These are phyloP conservation scores for Phthorimaea operculella DNA, from an alignment of 1,140 invertebrate species.

Conservation along the genomic window DNA sequence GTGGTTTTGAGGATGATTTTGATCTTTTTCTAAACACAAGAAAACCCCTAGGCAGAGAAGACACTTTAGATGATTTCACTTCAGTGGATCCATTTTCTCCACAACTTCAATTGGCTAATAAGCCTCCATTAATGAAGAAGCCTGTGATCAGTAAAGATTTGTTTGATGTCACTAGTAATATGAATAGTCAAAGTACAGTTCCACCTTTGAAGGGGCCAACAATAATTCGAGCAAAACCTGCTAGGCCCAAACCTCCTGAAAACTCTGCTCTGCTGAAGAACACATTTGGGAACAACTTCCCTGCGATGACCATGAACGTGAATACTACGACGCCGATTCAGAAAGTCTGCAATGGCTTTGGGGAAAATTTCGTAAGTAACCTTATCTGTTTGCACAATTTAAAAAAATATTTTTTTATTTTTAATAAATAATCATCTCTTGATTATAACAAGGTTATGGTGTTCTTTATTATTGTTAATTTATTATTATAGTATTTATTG, in stretches of 20 bases:
- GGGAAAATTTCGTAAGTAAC: slow-evolving; percentile 52
- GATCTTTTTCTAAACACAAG: slow-evolving; percentile 69
- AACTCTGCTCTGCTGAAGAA: slow-evolving; percentile 52
- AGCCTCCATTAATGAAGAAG: slow-evolving; percentile 41
- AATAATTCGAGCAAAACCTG: slow-evolving; percentile 77
- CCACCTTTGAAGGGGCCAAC: slow-evolving; percentile 70
- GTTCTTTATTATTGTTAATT: no score
- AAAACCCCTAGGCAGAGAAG: slow-evolving; percentile 61
- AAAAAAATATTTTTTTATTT: no score
- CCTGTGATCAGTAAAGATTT: slow-evolving; percentile 35
- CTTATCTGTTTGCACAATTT: not conserved
- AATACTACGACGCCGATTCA: slow-evolving; percentile 57
- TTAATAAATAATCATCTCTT: no score
- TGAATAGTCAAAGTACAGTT: slow-evolving; percentile 45
- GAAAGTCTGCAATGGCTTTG: slow-evolving; percentile 41
- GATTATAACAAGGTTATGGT: no score
- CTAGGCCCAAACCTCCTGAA: slow-evolving; percentile 78
- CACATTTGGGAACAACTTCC: slow-evolving; percentile 43
- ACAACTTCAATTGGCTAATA: slow-evolving; percentile 27
- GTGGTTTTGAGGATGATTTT: slow-evolving; percentile 82
- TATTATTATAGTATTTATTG: no score
- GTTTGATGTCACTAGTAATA: slow-evolving; percentile 53
- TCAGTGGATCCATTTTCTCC: slow-evolving; percentile 63
- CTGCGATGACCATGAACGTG: slow-evolving; percentile 49
- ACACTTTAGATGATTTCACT: slow-evolving; percentile 61